phyloP scores from a whole-genome alignment of 37 sponge, comb jelly and placozoan genomes.

The Aphrocallistes beatrix region DNA sequence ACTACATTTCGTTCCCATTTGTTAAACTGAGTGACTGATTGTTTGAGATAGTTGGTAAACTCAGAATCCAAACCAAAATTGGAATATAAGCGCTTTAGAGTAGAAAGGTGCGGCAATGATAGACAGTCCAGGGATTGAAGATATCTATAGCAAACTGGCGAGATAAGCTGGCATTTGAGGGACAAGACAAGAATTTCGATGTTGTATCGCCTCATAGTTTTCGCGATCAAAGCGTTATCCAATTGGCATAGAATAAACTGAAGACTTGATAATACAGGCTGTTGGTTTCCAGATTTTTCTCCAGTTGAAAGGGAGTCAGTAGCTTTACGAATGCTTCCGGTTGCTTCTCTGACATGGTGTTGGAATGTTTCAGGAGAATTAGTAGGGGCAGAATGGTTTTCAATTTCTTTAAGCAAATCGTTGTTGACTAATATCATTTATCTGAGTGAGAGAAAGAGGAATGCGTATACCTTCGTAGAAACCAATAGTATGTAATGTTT shows the following conservation, averaged over 20 bases:
- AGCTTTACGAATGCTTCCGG: background rate
- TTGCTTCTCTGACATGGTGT: background rate
- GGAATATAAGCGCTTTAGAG: too few species aligned
- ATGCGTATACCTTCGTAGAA: background rate
- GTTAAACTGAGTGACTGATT: too few species aligned
- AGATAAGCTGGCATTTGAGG: too few species aligned
- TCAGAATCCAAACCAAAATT: too few species aligned
- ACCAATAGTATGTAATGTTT: slow-evolving; percentile 11
- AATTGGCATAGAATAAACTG: background rate
- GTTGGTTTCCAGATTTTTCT: background rate
- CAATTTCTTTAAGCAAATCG: background rate
- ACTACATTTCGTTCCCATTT: too few species aligned
- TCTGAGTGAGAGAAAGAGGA: background rate
- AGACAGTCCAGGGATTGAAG: too few species aligned
- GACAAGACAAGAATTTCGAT: too few species aligned
- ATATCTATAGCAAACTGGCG: too few species aligned
- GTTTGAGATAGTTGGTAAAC: too few species aligned
- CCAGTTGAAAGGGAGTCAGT: slow-evolving; percentile 13
- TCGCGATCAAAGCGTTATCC: too few species aligned
- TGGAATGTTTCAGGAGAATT: background rate
- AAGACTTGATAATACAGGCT: background rate
- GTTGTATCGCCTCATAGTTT: too few species aligned
- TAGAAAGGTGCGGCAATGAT: too few species aligned
- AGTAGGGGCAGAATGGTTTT: slow-evolving; percentile 6
- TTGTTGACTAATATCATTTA: background rate